A percentile compares a stretch with the other conserved stretches of the same genome.
Conservation (phyloP, 2,888 invertebrate genomes). For the Drosophila subsilvestris region DNA sequence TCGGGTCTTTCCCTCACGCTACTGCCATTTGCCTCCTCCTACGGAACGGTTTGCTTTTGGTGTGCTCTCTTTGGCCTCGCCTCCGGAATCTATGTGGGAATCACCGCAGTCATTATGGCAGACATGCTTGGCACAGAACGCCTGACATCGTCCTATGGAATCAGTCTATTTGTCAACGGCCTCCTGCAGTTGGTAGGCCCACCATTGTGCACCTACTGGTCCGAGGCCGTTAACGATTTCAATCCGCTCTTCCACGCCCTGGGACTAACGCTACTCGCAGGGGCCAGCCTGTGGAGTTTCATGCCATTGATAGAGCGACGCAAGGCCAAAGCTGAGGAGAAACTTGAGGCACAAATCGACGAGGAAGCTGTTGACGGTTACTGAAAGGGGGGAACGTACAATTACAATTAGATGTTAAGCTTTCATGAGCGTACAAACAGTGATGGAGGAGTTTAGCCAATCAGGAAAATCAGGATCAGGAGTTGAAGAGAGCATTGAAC, state of each 20-base stretch:
- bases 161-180: conserved; percentile 93
- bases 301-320: conserved; percentile 88
- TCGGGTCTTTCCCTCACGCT: conserved; percentile 91
- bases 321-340: conserved; percentile 70
- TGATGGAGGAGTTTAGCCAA: conserved; percentile 17
- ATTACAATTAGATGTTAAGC: conserved; percentile 66
- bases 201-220: conserved; percentile 91
- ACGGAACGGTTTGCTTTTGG: conserved; percentile 87
- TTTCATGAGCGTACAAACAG: conserved; percentile 65
- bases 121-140: conserved; percentile 93
- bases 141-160: conserved; percentile 93
- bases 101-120: conserved; percentile 94
- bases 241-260: conserved; percentile 90
- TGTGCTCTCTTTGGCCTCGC: conserved; percentile 92
- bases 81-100: conserved; percentile 93
- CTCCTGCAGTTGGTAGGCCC: conserved; percentile 92
- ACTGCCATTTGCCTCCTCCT: conserved; percentile 88
- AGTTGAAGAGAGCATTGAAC: conserved; percentile 21
- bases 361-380: conserved; percentile 64
- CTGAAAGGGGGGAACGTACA: conserved; percentile 57
- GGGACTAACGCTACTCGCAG: conserved; percentile 89
- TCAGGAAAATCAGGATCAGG: conserved; percentile 11
- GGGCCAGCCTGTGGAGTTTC: conserved; percentile 90
- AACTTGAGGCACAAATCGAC: conserved; percentile 59
- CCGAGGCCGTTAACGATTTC: conserved; percentile 87